phyloP scores from a whole-genome alignment of 2,113 vertebrate species.

The Origma solitaria region DNA sequence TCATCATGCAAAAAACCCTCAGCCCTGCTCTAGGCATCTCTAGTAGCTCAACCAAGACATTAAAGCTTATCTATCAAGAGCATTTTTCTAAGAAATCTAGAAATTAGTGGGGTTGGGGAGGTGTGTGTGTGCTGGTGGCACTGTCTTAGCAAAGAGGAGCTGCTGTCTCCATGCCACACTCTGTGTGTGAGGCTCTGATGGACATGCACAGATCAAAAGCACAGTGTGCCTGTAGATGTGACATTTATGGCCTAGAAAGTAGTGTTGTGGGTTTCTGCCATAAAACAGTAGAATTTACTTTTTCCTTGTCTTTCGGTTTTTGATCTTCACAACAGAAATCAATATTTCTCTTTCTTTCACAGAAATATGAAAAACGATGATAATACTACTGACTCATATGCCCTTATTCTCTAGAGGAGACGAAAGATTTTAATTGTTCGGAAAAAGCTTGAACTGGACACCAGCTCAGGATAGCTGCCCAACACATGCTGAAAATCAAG shows the following conservation, averaged over 20 bases:
- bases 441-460: neutral
- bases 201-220: neutral
- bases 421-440: neutral
- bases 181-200: neutral
- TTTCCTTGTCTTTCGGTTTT: neutral
- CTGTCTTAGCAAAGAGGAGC: neutral
- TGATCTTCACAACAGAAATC: neutral
- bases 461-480: neutral
- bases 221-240: neutral
- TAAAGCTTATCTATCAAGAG: neutral
- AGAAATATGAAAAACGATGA: neutral
- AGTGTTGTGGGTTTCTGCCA: neutral
- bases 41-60: neutral
- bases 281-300: neutral
- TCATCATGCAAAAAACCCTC: neutral
- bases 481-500: neutral
- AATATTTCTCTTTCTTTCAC: neutral
- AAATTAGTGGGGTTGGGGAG: too few relatives aligned
- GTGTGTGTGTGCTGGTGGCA: neutral
- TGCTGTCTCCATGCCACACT: neutral
- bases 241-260: neutral
- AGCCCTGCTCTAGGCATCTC: neutral
- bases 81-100: neutral
- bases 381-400: neutral
- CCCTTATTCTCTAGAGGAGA: neutral